Conservation (phyloP, 2,797 vertebrate genomes). For the Clarias fuscus region DNA sequence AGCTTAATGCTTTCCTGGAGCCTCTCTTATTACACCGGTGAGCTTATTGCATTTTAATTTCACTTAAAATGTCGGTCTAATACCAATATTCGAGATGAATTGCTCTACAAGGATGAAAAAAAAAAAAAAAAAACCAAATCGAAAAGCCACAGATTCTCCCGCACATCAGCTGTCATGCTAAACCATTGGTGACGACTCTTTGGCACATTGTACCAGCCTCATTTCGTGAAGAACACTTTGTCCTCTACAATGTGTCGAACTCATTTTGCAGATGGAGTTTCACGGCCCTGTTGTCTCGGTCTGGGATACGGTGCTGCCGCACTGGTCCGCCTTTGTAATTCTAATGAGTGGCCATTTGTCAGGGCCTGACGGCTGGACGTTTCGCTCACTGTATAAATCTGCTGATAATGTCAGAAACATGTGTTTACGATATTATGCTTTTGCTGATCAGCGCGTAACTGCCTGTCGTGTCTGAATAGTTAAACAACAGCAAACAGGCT, state of each 20-base stretch:
- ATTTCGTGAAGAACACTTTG: slow-evolving; percentile 55
- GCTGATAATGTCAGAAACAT: slow-evolving; percentile 59
- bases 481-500: slow-evolving; percentile 9
- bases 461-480: slow-evolving; percentile 32
- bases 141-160: background rate
- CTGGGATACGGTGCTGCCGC: slow-evolving; percentile 36
- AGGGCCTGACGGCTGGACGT: slow-evolving; percentile 54
- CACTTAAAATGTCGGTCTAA: background rate
- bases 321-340: slow-evolving; percentile 57
- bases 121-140: slow-evolving; percentile 22
- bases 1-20: slow-evolving; percentile 5
- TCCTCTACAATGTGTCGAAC: slow-evolving; percentile 53
- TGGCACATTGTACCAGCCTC: slow-evolving; percentile 50
- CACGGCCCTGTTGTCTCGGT: slow-evolving; percentile 44
- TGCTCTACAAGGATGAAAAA: background rate
- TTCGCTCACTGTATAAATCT: slow-evolving; percentile 58
- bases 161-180: slow-evolving; percentile 43
- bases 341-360: slow-evolving; percentile 60
- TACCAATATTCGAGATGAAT: background rate
- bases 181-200: slow-evolving; percentile 52
- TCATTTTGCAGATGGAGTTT: slow-evolving; percentile 60
- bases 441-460: slow-evolving; percentile 55
- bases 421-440: slow-evolving; percentile 34
- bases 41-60: slow-evolving; percentile 14
- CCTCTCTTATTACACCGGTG: background rate